A percentile compares a stretch with the other conserved stretches of the same genome.
Evolutionary conservation across 2,113 vertebrate genomes (phyloP).

Genomic region (Haemorhous mexicanus): DNA sequence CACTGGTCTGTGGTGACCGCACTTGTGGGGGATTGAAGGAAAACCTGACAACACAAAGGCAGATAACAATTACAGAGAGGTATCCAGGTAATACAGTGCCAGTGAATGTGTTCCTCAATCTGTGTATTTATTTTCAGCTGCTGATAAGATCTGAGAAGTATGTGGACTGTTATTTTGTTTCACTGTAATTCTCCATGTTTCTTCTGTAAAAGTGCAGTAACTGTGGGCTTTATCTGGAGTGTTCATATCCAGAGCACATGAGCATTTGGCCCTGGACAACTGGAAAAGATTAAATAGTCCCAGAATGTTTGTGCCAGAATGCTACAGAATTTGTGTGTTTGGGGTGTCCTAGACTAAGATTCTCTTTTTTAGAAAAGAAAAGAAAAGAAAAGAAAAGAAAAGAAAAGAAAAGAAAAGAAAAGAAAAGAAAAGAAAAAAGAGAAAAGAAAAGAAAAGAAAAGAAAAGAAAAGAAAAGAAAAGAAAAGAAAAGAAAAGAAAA

Average conservation of each 20-base stretch:
- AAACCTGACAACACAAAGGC: neutral
- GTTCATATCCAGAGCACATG: neutral
- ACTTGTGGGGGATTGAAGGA: neutral
- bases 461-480: neutral
- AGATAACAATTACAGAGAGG: neutral
- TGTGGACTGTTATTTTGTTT: neutral
- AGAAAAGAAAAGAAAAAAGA: no score
- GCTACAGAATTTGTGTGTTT: neutral
- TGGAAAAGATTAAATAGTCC: neutral
- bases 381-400: fast-evolving
- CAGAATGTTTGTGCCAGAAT: neutral
- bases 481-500: fast-evolving
- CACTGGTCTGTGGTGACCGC: neutral
- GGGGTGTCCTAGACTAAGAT: neutral
- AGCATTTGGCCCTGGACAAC: neutral
- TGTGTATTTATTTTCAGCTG: neutral
- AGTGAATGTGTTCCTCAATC: neutral
- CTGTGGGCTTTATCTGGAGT: neutral
- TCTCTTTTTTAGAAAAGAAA: neutral
- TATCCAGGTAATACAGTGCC: neutral
- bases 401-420: no score
- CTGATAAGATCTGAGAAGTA: neutral
- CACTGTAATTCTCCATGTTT: neutral
- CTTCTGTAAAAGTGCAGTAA: neutral
- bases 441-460: no score